Conservation (phyloP, 2,113 vertebrate species). For the Marmota flaviventris region DNA sequence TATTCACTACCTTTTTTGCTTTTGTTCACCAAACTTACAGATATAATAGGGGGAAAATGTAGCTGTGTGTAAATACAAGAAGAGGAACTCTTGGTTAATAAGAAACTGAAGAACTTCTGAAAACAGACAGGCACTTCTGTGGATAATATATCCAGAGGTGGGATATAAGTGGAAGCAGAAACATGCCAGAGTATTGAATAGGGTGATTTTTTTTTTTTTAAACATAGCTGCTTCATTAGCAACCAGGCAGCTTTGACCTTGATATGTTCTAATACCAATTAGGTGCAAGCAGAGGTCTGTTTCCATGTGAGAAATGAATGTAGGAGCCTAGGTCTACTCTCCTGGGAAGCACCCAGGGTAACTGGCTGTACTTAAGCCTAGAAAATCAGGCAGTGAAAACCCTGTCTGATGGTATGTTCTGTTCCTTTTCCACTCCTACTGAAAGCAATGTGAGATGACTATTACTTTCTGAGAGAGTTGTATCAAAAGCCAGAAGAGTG, state of each 20-base stretch:
- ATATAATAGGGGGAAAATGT: not conserved
- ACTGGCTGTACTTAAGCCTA: not conserved
- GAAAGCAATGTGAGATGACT: not conserved
- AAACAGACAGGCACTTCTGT: not conserved
- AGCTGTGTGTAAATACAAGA: conserved; percentile 8
- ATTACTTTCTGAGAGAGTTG: not conserved
- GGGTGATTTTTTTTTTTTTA: not conserved
- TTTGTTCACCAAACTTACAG: not conserved
- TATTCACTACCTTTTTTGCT: not conserved
- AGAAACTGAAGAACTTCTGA: conserved; percentile 45
- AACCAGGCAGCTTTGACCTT: not conserved
- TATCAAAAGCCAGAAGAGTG: conserved; percentile 1
- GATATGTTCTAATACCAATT: not conserved
- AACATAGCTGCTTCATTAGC: not conserved
- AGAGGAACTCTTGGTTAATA: conserved; percentile 17
- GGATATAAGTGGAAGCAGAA: not conserved
- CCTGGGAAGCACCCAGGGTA: not conserved
- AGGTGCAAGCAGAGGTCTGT: not conserved
- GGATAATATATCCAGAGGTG: not conserved
- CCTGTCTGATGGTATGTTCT: not conserved
- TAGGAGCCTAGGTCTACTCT: not conserved
- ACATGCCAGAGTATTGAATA: not conserved
- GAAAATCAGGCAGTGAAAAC: not conserved
- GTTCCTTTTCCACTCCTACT: not conserved
- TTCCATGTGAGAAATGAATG: not conserved